Base-by-base conservation (phyloP, 2,113 vertebrate genomes). In the Upupa epops region DNA sequence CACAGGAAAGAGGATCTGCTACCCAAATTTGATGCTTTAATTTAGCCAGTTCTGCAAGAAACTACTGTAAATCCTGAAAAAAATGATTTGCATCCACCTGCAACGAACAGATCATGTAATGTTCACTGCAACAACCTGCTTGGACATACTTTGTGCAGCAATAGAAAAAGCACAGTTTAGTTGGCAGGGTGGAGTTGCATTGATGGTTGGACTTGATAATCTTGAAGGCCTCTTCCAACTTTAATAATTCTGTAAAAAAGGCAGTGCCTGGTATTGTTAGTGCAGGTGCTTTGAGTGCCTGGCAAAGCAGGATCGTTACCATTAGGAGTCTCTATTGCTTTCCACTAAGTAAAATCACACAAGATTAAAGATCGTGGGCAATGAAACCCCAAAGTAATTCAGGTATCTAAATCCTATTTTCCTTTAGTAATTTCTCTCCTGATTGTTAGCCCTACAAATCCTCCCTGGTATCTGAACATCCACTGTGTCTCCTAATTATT, bases 401-500 rank as follows among this genome's bases (percentile, higher is more conserved):
- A 42, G 40, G 40, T 15, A 42, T 42, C 40, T 42, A 42, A 42
- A 42, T 42, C 40, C 40, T 15, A 15, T 60, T n/a, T 28, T 14
- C 28, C 32, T 8, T 5, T 5, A 34, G 25, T 17, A 8, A 12
- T 25, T 40, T 63, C 54, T 28, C 8, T 56, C 24, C 49, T 45
- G 24, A 14, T 10, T 21, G 10, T n/a, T 37, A 40, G 20, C 51
- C 31, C 59, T 45, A 45, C 31, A 56, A 37, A 45, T 46, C 49
- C 59, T 45, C 82, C n/a, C 28, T 17, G 26, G 14, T n/a, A 61
- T 29, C 64, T 16, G 34, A 71, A 49, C 28, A 19, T 3, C 32
- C 32, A 2, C 20, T 2, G 4, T 6, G 19, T 52, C 24, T 22
- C 14, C 2, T 3, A 2, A 8, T 26, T 22, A 54, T 34, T 59